Evolutionary conservation across 1,140 invertebrate genomes (phyloP).

Genomic region (Pomacea maculata): DNA sequence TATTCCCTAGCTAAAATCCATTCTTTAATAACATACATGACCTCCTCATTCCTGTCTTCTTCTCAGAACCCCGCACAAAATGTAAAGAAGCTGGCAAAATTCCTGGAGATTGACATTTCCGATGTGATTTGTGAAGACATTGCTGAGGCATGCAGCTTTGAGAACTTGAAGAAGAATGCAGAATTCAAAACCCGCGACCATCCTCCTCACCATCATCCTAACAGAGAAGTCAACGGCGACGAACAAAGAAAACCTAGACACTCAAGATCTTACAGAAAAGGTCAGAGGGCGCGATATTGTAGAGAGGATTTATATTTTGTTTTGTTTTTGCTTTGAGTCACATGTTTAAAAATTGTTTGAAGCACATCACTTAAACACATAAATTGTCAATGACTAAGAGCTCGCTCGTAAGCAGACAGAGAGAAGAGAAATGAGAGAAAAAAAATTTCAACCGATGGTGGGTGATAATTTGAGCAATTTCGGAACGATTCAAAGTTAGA

Average conservation of each 20-base stretch:
- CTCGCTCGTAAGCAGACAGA: too few relatives aligned
- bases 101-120: constrained; percentile 5
- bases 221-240: not conserved
- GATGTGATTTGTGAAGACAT: not conserved
- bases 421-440: not conserved
- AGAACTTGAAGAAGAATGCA: not conserved
- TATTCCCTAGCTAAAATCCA: too few relatives aligned
- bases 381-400: too few relatives aligned
- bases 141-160: constrained; percentile 2
- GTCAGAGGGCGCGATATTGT: not conserved
- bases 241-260: not conserved
- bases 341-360: not conserved
- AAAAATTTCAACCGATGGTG: not conserved
- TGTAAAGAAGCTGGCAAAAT: constrained; percentile 5
- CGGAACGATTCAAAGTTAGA: not conserved
- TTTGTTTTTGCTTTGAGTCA: not conserved
- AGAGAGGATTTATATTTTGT: not conserved
- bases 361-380: not conserved
- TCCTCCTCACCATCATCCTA: not conserved
- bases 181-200: not conserved
- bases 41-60: not conserved
- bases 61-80: not conserved
- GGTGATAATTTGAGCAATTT: not conserved
- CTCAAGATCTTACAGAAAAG: not conserved
- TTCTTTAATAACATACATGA: too few relatives aligned